These are phyloP conservation scores for Xestia rhomboidea DNA, from an alignment of 2,888 invertebrate species.

Conservation along the genomic window DNA sequence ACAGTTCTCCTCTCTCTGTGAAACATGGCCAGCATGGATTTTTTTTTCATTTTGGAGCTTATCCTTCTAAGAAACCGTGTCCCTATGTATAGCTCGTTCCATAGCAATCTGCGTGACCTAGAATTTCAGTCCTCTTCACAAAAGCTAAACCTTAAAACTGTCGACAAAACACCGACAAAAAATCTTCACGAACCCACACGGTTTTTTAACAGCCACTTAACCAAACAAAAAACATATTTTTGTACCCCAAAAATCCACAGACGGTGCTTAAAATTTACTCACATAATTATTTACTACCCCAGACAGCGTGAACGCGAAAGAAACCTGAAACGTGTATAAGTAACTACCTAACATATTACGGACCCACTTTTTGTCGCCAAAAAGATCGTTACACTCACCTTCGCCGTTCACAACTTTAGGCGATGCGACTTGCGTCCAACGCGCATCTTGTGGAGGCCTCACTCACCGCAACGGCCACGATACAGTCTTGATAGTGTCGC, in stretches of 20 bases:
- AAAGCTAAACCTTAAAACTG: not conserved
- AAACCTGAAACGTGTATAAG: constrained; percentile 34
- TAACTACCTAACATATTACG: constrained; percentile 29
- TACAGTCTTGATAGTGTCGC: not conserved
- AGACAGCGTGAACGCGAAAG: constrained; percentile 22
- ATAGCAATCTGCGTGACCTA: not conserved
- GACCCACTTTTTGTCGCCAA: constrained; percentile 28
- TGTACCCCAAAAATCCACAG: constrained; percentile 15
- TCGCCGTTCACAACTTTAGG: not conserved
- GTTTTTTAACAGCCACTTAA: not conserved
- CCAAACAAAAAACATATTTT: not conserved
- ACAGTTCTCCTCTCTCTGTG: not conserved
- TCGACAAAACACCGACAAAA: not conserved
- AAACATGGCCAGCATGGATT: not conserved
- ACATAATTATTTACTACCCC: constrained; percentile 28
- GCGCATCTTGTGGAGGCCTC: not conserved
- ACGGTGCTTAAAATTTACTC: constrained; percentile 35
- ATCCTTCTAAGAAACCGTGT: not conserved
- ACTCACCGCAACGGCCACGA: not conserved
- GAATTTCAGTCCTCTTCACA: not conserved
- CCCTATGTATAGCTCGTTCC: not conserved
- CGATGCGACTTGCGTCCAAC: not conserved
- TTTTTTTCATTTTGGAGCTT: not conserved
- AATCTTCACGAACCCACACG: not conserved
- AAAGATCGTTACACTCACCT: constrained; percentile 42